A percentile compares a stretch with the other conserved stretches of the same genome.
phyloP scores from a whole-genome alignment of 2,113 vertebrate species.

The Gymnogyps californianus region DNA sequence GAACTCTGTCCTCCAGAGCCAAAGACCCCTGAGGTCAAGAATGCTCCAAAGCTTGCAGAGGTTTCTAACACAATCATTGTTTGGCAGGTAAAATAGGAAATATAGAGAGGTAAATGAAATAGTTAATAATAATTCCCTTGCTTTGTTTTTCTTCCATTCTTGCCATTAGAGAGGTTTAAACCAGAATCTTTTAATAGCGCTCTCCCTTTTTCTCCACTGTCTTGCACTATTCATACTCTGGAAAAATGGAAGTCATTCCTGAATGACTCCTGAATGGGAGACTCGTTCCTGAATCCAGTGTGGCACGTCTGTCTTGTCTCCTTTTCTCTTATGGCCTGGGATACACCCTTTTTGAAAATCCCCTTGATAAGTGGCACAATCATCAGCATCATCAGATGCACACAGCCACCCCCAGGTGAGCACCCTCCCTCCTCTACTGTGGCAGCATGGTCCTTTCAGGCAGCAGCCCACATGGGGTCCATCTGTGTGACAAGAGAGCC shows the following conservation, averaged over 20 bases:
- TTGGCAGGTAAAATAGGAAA: neutral
- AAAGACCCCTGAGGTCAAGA: neutral
- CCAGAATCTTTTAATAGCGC: neutral
- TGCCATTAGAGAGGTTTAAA: neutral
- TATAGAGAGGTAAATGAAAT: neutral
- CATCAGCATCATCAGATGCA: neutral
- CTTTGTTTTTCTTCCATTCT: neutral
- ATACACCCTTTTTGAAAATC: neutral
- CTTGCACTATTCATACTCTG: neutral
- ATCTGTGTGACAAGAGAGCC: neutral
- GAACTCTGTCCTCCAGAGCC: neutral
- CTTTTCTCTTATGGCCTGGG: neutral
- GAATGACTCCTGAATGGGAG: neutral
- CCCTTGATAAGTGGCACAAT: neutral
- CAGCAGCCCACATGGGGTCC: neutral
- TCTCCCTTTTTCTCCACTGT: neutral
- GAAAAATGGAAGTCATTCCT: neutral
- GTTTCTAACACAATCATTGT: neutral
- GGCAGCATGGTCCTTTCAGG: neutral
- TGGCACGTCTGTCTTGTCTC: neutral
- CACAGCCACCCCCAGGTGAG: neutral
- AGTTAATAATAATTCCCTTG: neutral
- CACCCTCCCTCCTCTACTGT: neutral
- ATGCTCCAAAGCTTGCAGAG: neutral
- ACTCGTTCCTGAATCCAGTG: neutral